Percentiles rank a stretch among this genome's conserved stretches.
Conservation (phyloP, 2,797 vertebrate genomes). For the Melanotaenia boesemani region DNA sequence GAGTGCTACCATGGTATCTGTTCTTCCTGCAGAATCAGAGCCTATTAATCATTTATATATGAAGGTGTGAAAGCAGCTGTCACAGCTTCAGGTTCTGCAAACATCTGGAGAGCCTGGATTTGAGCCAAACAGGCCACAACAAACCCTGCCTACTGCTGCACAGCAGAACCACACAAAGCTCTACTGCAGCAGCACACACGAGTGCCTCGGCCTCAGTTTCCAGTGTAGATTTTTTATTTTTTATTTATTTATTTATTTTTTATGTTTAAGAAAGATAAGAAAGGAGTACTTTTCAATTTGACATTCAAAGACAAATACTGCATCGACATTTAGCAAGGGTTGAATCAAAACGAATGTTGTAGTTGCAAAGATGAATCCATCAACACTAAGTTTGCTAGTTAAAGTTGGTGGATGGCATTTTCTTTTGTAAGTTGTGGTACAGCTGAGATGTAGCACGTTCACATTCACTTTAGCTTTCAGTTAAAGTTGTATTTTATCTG, state of each 20-base stretch:
- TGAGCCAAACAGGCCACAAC: slow-evolving; percentile 54
- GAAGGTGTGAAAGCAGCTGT: slow-evolving; percentile 57
- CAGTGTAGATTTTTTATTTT: neutral
- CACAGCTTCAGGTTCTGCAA: slow-evolving; percentile 46
- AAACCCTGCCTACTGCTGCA: slow-evolving; percentile 24
- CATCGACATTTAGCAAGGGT: neutral
- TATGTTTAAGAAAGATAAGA: neutral
- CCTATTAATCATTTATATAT: slow-evolving; percentile 61
- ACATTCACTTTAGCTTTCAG: slow-evolving; percentile 12
- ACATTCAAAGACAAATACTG: neutral
- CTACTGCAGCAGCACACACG: neutral
- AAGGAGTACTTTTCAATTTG: neutral
- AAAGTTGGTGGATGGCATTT: neutral
- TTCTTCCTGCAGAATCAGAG: slow-evolving; percentile 33
- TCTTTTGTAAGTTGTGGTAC: neutral
- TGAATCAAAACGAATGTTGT: neutral
- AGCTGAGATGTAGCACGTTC: neutral
- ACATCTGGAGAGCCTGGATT: slow-evolving; percentile 67
- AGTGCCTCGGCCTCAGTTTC: neutral
- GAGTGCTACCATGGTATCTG: slow-evolving; percentile 7
- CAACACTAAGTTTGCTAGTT: slow-evolving; percentile 3
- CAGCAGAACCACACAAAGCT: slow-evolving; percentile 18
- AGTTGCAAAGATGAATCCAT: slow-evolving; percentile 2
- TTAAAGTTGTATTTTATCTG: slow-evolving; percentile 25
- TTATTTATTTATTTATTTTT: too few relatives aligned